Conservation (phyloP, 2,113 vertebrate genomes). For the Melanotaenia duboulayi region DNA sequence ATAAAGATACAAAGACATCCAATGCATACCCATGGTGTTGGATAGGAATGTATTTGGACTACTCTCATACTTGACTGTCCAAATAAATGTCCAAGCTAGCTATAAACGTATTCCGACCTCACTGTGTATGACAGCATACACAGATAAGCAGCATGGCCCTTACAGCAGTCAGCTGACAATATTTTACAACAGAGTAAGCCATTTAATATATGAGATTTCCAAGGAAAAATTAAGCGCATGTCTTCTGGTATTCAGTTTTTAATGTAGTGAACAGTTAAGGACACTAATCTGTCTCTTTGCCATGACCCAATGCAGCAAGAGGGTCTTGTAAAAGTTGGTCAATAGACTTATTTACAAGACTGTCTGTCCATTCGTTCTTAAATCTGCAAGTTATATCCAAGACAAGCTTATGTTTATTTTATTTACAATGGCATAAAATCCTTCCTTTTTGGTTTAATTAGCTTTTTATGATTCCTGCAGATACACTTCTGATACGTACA, state of each 20-base stretch:
- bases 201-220: not conserved
- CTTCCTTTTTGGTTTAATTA: constrained; percentile 1
- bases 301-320: not conserved
- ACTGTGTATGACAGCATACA: not conserved
- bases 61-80: too few species aligned
- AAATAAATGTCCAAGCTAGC: too few species aligned
- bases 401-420: not conserved
- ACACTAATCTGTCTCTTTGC: not conserved
- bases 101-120: not conserved
- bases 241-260: too few species aligned
- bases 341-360: constrained; percentile 27
- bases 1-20: too few species aligned
- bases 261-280: too few species aligned
- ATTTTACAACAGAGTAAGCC: not conserved
- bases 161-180: not conserved
- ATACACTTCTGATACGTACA: too few species aligned
- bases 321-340: constrained; percentile 2
- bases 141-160: not conserved
- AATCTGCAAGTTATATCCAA: not conserved
- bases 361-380: constrained; percentile 9
- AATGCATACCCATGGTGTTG: too few species aligned
- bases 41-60: too few species aligned
- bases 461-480: constrained; percentile 10
- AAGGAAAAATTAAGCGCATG: too few species aligned
- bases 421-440: not conserved